A percentile compares a stretch with the other conserved stretches of the same genome.
Conservation (phyloP, 2,888 invertebrate genomes). For the Clostera curtula region DNA sequence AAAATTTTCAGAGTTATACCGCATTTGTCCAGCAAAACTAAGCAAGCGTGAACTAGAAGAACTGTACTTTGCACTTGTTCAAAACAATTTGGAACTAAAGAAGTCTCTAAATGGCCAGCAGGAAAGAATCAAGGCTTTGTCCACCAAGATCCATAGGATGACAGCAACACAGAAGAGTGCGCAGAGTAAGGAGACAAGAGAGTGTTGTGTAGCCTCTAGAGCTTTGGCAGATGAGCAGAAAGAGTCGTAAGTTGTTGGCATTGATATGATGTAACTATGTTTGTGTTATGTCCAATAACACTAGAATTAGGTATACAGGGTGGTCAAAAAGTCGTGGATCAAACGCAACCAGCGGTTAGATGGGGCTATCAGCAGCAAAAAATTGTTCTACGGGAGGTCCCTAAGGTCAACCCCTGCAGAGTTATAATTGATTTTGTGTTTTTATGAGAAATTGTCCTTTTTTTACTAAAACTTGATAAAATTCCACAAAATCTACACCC, state of each 20-base stretch:
- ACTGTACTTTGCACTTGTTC: constrained; percentile 75
- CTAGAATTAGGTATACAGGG: too few relatives aligned
- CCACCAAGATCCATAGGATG: constrained; percentile 45
- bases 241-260: constrained; percentile 37
- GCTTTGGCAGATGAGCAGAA: constrained; percentile 42
- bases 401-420: too few relatives aligned
- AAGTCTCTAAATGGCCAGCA: constrained; percentile 76
- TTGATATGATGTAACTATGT: too few relatives aligned
- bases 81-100: constrained; percentile 77
- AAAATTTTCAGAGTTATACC: constrained; percentile 29
- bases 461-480: too few relatives aligned
- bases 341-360: too few relatives aligned
- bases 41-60: constrained; percentile 79
- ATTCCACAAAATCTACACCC: too few relatives aligned
- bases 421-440: too few relatives aligned
- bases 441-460: too few relatives aligned
- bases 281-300: too few relatives aligned
- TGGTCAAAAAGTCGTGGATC: too few relatives aligned
- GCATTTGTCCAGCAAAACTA: constrained; percentile 66
- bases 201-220: constrained; percentile 37
- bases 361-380: too few relatives aligned
- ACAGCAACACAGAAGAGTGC: constrained; percentile 27
- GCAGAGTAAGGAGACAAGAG: constrained; percentile 29
- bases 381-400: too few relatives aligned
- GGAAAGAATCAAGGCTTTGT: constrained; percentile 55